phyloP scores from a whole-genome alignment of 2,888 invertebrate genomes.

The Theristus sp. region DNA sequence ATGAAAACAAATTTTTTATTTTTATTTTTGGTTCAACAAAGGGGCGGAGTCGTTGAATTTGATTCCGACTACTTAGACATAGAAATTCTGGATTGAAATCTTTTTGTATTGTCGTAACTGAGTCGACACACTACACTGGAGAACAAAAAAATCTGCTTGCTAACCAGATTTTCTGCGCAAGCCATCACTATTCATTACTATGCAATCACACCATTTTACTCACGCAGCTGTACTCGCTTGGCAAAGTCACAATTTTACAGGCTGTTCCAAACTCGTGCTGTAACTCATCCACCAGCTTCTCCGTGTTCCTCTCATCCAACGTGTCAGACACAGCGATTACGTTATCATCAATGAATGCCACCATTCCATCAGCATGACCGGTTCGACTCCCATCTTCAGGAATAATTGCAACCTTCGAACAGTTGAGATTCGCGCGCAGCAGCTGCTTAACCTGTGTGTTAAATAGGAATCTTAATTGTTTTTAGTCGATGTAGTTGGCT shows the following conservation, averaged over 20 bases:
- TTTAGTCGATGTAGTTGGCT: background rate
- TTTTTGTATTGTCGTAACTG: too few relatives aligned
- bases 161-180: too few relatives aligned
- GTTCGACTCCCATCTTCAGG: background rate
- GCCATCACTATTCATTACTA: too few relatives aligned
- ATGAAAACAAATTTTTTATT: background rate
- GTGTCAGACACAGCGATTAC: background rate
- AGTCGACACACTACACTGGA: too few relatives aligned
- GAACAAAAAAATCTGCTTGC: too few relatives aligned
- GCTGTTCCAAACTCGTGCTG: too few relatives aligned
- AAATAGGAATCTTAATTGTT: background rate
- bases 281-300: too few relatives aligned
- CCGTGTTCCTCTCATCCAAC: background rate
- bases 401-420: background rate
- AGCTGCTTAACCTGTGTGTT: background rate
- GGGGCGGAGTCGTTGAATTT: background rate
- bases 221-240: too few relatives aligned
- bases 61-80: background rate
- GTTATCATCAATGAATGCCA: background rate
- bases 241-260: too few relatives aligned
- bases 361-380: conserved; percentile 1
- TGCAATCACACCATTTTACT: too few relatives aligned
- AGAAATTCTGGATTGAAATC: too few relatives aligned
- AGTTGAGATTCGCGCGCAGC: background rate
- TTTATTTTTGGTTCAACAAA: background rate